A percentile compares a stretch with the other conserved stretches of the same genome.
phyloP scores from a whole-genome alignment of 2,113 vertebrate species.

The Pholis gunnellus region DNA sequence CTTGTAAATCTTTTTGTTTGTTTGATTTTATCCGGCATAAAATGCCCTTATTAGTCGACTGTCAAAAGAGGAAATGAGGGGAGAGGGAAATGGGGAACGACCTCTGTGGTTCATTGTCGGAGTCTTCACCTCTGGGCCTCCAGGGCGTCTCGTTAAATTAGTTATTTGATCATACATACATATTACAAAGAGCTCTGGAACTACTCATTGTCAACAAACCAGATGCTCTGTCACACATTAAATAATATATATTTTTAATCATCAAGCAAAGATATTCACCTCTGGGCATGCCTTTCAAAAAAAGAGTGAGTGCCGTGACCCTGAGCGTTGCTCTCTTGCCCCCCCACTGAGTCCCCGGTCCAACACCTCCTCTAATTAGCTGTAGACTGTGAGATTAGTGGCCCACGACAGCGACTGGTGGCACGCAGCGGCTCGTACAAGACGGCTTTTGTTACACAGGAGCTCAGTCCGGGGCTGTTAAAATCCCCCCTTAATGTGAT shows the following conservation, averaged over 20 bases:
- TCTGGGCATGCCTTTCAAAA: not conserved
- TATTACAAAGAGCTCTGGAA: not conserved
- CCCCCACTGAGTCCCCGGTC: slow-evolving; percentile 24
- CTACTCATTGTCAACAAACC: not conserved
- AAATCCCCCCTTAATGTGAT: slow-evolving; percentile 68
- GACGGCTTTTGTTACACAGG: slow-evolving; percentile 73
- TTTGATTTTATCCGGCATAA: not conserved
- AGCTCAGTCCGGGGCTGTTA: slow-evolving; percentile 49
- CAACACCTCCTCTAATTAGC: slow-evolving; percentile 70
- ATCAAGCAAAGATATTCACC: not conserved
- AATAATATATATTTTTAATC: not conserved
- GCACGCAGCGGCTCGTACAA: slow-evolving; percentile 52
- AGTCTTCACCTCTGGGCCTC: not conserved
- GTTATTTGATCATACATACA: not conserved
- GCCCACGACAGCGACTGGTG: slow-evolving; percentile 52
- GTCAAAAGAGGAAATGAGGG: not conserved
- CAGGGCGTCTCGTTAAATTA: not conserved
- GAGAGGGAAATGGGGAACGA: not conserved
- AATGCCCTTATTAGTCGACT: not conserved
- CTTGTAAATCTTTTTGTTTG: not conserved
- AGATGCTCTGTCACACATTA: not conserved
- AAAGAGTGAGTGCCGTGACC: slow-evolving; percentile 43
- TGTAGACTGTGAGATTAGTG: slow-evolving; percentile 66
- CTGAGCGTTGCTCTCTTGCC: slow-evolving; percentile 15
- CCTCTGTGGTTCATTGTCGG: not conserved